Conservation (phyloP, 2,113 vertebrate genomes). For the Clupea harengus region DNA sequence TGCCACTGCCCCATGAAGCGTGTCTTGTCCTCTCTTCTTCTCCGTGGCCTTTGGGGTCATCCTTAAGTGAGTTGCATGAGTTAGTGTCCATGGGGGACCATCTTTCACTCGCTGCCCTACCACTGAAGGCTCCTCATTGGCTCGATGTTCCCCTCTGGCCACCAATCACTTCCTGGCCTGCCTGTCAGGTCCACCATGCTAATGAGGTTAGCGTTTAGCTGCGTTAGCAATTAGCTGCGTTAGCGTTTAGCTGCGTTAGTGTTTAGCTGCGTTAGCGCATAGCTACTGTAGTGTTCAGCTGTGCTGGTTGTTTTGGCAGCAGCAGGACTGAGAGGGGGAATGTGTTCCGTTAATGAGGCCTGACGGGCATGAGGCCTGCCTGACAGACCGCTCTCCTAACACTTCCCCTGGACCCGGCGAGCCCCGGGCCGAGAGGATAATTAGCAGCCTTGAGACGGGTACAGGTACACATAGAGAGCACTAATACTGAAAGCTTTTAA, state of each 20-base stretch:
- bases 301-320: slow-evolving; percentile 33
- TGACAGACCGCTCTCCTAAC: slow-evolving; percentile 37
- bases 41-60: neutral
- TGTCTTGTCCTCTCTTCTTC: neutral
- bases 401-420: slow-evolving; percentile 32
- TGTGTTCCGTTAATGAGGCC: slow-evolving; percentile 49
- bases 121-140: neutral
- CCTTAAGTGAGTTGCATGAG: neutral
- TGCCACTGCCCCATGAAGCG: slow-evolving; percentile 14
- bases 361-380: slow-evolving; percentile 34
- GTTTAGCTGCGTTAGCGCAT: too few species aligned
- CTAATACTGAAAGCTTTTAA: too few species aligned
- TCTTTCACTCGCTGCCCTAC: too few species aligned
- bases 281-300: slow-evolving; percentile 7
- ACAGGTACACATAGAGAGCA: slow-evolving; percentile 13
- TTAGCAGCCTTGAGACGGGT: slow-evolving; percentile 39
- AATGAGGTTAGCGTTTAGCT: too few species aligned
- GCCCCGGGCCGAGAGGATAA: slow-evolving; percentile 21
- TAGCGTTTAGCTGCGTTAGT: too few species aligned
- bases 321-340: slow-evolving; percentile 35
- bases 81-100: neutral
- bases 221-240: too few species aligned
- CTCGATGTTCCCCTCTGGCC: neutral
- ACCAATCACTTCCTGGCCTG: neutral
- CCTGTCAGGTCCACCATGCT: too few species aligned